Base-by-base conservation (phyloP, 2,797 vertebrate genomes). In the Helostoma temminkii region DNA sequence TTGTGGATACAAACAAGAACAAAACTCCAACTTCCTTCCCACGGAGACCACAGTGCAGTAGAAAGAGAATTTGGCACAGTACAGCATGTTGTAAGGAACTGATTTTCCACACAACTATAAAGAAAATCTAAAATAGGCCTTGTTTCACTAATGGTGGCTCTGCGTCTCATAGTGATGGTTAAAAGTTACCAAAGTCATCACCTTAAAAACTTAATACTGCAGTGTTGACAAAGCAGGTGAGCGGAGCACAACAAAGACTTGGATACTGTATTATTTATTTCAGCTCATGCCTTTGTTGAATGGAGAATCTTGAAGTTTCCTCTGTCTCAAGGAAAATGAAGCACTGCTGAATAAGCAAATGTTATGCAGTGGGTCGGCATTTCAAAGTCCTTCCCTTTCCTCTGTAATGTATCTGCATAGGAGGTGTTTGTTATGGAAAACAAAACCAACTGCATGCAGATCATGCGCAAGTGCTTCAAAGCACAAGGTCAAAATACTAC, bases 221-320 rank as follows among this genome's bases (percentile, higher is more conserved):
- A 84, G 81, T 90, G 90, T 90, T 92, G 89, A 92, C 86, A 90
- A 89, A 92, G 88, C 79, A 87, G 78, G 83, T 83, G 80, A 90
- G 84, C 41, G 9, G 53, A 79, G 80, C 80, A 84, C 88, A 91
- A 92, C 89, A 92, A 93, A 92, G 84, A 79, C 85, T 63, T 60
- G 73, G 83, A 80, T 90, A 78, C 88, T 91, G 87, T 93, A 93
- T 92, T 91, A 92, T 93, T 92, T 90, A 93, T 90, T 82, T 85
- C 77, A 22, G 84, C 81, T 87, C 75, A n/a, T 83, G 87, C 89
- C 89, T 91, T 89, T 86, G 81, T 85, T 79, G 82, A 88, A 84
- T 36, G 52, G 82, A 82, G 80, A 86, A 91, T 89, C 82, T 80
- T 81, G 76, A 89, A 89, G 81, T 89, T 90, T 76, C 75, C 77